Conservation (phyloP, 2,797 vertebrate genomes). For the Gambelia wislizenii region DNA sequence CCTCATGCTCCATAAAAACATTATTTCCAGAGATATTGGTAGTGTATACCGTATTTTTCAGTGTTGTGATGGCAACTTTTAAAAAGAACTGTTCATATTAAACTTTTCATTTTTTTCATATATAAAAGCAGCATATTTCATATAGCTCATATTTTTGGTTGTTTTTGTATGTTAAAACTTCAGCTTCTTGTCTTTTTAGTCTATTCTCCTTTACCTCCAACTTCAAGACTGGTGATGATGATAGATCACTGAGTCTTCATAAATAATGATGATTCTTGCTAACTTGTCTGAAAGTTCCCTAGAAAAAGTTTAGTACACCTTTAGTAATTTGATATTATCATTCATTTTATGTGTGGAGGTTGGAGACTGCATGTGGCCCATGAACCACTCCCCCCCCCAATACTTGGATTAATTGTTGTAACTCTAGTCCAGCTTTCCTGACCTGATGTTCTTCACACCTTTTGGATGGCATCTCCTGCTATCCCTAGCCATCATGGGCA, state of each 20-base stretch:
- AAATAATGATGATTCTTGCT: constrained; percentile 68
- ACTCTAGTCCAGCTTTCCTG: too few species aligned
- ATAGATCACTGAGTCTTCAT: constrained; percentile 63
- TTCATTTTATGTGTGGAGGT: too few species aligned
- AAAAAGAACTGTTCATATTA: constrained; percentile 67
- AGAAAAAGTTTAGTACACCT: constrained; percentile 56
- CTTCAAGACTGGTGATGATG: constrained; percentile 69
- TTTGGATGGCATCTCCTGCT: too few species aligned
- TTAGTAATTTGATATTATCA: constrained; percentile 59
- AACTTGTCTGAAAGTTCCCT: constrained; percentile 50
- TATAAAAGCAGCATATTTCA: constrained; percentile 62
- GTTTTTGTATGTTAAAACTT: constrained; percentile 73
- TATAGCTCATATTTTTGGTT: constrained; percentile 71
- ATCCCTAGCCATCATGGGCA: not conserved
- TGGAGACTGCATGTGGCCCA: constrained; percentile 28
- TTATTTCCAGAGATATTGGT: constrained; percentile 54
- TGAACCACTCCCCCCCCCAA: too few species aligned
- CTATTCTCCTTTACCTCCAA: constrained; percentile 64
- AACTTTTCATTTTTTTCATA: constrained; percentile 60
- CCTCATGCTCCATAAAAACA: not conserved
- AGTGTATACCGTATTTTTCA: constrained; percentile 67
- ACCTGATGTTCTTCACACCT: too few species aligned
- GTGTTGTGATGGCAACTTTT: constrained; percentile 70
- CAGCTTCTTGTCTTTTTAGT: constrained; percentile 74
- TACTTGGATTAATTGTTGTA: constrained; percentile 58